phyloP scores from a whole-genome alignment of 2,888 invertebrate genomes.

The Meloe dianella region DNA sequence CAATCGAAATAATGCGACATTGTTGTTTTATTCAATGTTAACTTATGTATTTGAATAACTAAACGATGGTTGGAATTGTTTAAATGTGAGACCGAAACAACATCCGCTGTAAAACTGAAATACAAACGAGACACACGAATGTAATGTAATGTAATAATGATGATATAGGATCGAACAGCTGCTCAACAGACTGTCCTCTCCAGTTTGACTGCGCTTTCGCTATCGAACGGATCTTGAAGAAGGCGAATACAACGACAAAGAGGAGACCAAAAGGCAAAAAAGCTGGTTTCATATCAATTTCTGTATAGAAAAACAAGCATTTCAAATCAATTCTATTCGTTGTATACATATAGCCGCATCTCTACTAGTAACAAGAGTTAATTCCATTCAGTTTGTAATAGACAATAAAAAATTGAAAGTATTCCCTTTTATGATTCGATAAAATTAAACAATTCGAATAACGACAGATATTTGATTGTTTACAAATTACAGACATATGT shows the following conservation, averaged over 20 bases:
- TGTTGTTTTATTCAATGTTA: background rate
- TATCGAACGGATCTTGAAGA: background rate
- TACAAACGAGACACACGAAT: background rate
- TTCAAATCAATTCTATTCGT: too few relatives aligned
- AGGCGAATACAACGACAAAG: too few relatives aligned
- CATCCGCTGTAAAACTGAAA: background rate
- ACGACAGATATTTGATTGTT: background rate
- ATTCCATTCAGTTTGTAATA: too few relatives aligned
- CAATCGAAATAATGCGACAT: background rate
- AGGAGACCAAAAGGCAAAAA: too few relatives aligned
- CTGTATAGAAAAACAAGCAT: too few relatives aligned
- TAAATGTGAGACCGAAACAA: background rate
- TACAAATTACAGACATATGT: background rate
- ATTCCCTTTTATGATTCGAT: too few relatives aligned
- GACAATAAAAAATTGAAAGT: too few relatives aligned
- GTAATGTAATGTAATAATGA: background rate
- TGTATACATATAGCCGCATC: too few relatives aligned
- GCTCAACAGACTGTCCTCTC: background rate
- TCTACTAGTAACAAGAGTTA: too few relatives aligned
- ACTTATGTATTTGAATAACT: too few relatives aligned
- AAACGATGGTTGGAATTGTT: background rate
- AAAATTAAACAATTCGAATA: background rate
- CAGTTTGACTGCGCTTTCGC: background rate
- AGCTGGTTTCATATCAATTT: too few relatives aligned
- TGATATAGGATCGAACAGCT: constrained; percentile 8